Conservation (phyloP, 1,140 invertebrate genomes). For the Drosophila ogumai region DNA sequence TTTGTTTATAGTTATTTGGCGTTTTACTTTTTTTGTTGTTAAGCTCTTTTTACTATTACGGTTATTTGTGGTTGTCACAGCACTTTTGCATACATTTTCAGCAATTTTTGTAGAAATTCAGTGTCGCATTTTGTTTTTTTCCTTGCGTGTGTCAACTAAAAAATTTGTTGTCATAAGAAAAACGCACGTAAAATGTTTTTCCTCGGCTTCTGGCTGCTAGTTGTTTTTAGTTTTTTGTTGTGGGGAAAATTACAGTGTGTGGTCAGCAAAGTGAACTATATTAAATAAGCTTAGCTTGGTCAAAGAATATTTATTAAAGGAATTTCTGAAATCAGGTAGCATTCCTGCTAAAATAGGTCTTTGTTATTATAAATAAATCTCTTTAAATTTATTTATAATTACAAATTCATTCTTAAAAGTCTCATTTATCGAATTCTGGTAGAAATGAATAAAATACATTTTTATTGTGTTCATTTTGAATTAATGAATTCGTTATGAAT, state of each 20-base stretch:
- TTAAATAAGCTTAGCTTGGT: too few relatives aligned
- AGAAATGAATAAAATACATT: too few relatives aligned
- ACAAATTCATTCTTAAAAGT: background rate
- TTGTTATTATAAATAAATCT: too few relatives aligned
- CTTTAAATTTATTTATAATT: too few relatives aligned
- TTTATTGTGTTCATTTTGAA: background rate
- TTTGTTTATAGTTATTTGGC: constrained; percentile 26
- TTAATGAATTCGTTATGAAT: background rate
- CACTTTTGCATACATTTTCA: constrained; percentile 56
- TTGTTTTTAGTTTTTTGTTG: constrained; percentile 18
- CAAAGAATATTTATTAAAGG: too few relatives aligned
- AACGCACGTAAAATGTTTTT: constrained; percentile 67
- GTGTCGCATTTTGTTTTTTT: constrained; percentile 24
- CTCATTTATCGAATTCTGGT: too few relatives aligned
- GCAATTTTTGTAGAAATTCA: constrained; percentile 23
- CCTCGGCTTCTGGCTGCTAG: constrained; percentile 24
- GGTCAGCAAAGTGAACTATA: background rate
- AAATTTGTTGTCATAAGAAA: constrained; percentile 63
- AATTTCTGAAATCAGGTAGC: too few relatives aligned
- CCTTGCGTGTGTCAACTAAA: constrained; percentile 34
- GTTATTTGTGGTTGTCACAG: constrained; percentile 52
- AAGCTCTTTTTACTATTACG: constrained; percentile 13
- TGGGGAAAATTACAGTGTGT: constrained; percentile 4
- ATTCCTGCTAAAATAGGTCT: too few relatives aligned
- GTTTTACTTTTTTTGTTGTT: constrained; percentile 24